These are phyloP conservation scores for Hypanus sabinus DNA, from an alignment of 2,113 vertebrate genomes.

Conservation along the genomic window DNA sequence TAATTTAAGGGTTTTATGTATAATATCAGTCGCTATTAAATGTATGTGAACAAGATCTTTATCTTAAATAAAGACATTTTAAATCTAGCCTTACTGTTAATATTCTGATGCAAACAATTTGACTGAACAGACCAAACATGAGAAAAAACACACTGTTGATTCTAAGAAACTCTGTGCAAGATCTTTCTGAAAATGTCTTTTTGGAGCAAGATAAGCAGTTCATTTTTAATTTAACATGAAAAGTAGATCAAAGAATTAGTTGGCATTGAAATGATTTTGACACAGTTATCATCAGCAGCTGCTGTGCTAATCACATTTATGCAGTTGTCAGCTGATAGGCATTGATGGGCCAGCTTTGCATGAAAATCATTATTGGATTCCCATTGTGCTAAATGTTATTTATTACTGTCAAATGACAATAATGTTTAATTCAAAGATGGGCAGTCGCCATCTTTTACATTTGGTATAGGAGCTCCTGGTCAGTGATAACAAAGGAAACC, in stretches of 20 bases:
- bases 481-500: conserved; percentile 71
- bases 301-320: conserved; percentile 85
- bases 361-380: conserved; percentile 91
- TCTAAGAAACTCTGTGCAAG: not conserved
- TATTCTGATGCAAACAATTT: not conserved
- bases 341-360: conserved; percentile 77
- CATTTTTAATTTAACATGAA: conserved; percentile 49
- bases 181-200: not conserved
- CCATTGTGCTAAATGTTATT: conserved; percentile 97
- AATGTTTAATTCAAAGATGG: conserved; percentile 89
- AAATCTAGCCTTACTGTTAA: not conserved
- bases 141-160: not conserved
- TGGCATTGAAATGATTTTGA: conserved; percentile 73
- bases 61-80: not conserved
- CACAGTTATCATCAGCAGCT: conserved; percentile 90
- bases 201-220: conserved; percentile 40
- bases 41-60: not conserved
- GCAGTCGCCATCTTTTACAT: conserved; percentile 69
- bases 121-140: not conserved
- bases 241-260: conserved; percentile 72
- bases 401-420: conserved; percentile 94
- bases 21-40: not conserved
- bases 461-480: conserved; percentile 69
- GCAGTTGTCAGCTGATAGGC: conserved; percentile 83
- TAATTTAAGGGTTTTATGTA: not conserved